A percentile compares a stretch with the other conserved stretches of the same genome.
phyloP scores from a whole-genome alignment of 1,140 invertebrate species.

The Babylonia areolata region DNA sequence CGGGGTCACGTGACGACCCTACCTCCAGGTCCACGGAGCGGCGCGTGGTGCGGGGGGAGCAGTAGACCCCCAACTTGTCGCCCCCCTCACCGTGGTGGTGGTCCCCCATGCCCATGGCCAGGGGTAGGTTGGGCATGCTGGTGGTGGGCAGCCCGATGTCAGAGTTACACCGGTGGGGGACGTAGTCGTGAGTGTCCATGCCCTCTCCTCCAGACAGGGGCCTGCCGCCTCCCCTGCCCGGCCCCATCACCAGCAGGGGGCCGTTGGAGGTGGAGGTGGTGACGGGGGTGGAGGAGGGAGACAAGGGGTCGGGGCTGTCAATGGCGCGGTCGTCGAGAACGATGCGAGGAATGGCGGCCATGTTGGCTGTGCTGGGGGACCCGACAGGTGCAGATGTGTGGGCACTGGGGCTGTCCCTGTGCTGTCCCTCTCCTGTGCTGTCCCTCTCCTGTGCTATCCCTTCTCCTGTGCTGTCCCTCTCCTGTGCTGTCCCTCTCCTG shows the following conservation, averaged over 20 bases:
- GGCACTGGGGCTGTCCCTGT: background rate
- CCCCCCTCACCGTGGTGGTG: background rate
- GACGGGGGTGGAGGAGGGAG: conserved; percentile 38
- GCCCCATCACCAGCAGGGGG: conserved; percentile 53
- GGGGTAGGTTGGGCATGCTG: conserved; percentile 50
- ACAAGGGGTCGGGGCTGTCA: conserved; percentile 53
- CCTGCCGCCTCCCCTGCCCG: conserved; percentile 7
- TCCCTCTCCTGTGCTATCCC: too few relatives aligned
- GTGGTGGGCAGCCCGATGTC: conserved; percentile 47
- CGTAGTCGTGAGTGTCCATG: conserved; percentile 54
- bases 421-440: background rate
- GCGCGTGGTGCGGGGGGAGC: conserved; percentile 57
- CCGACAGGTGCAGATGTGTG: background rate
- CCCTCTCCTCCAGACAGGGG: background rate
- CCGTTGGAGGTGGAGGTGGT: background rate
- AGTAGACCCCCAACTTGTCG: conserved; percentile 52
- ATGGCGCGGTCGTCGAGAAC: conserved; percentile 41
- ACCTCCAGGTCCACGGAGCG: conserved; percentile 70
- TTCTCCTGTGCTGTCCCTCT: too few relatives aligned
- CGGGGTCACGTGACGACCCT: conserved; percentile 50
- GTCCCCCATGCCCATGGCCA: background rate
- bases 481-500: too few relatives aligned
- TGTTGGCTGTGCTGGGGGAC: conserved; percentile 24
- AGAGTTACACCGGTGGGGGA: conserved; percentile 64
- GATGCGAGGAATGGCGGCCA: conserved; percentile 45